A percentile compares a stretch with the other conserved stretches of the same genome.
These are phyloP conservation scores for Sphaerophoria taeniata DNA, from an alignment of 2,888 invertebrate species.

Conservation along the genomic window DNA sequence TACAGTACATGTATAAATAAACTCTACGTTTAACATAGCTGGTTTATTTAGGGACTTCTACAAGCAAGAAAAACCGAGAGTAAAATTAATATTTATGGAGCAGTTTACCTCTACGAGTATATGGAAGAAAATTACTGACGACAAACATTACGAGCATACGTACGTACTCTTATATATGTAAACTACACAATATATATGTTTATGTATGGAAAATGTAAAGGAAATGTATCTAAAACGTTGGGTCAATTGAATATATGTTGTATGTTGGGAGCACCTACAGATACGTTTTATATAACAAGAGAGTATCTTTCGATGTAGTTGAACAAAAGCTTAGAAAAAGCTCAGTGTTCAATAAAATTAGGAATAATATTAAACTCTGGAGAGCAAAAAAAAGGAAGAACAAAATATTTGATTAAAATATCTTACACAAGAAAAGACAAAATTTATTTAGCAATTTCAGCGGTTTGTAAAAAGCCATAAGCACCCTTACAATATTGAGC, in stretches of 20 bases:
- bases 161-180: not conserved
- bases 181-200: not conserved
- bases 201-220: constrained; percentile 16
- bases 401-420: constrained; percentile 1
- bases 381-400: constrained; percentile 12
- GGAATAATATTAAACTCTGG: constrained; percentile 5
- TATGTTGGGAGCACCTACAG: constrained; percentile 28
- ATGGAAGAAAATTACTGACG: constrained; percentile 40
- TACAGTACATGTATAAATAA: constrained; percentile 5
- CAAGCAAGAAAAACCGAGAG: constrained; percentile 4
- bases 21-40: constrained; percentile 2
- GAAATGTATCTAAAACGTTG: constrained; percentile 39
- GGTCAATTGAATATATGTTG: constrained; percentile 59
- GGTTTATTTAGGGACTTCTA: constrained; percentile 19
- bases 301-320: constrained; percentile 29
- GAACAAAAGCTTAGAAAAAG: constrained; percentile 57
- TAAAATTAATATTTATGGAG: constrained; percentile 40
- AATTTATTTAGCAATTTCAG: constrained; percentile 1
- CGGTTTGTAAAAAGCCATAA: not conserved
- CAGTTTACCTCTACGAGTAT: constrained; percentile 1
- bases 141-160: constrained; percentile 22
- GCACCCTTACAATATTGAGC: constrained; percentile 23
- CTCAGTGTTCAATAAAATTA: not conserved
- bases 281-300: constrained; percentile 11
- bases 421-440: not conserved